These are phyloP conservation scores for Dasyprocta punctata DNA, from an alignment of 2,113 vertebrate species.

Conservation along the genomic window DNA sequence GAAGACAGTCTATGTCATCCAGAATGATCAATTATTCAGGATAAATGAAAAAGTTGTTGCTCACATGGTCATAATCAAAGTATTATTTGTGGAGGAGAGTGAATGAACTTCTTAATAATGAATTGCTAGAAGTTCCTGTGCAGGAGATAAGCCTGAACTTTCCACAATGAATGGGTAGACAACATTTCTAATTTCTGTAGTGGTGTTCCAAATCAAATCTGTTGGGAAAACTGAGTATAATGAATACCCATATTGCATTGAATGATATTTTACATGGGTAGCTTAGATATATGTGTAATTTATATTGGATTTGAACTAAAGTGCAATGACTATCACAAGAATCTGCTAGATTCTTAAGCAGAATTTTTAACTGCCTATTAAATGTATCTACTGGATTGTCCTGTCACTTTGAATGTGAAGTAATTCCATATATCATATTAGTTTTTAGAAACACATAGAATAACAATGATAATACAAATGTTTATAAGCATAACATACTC, in stretches of 20 bases:
- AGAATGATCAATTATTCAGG: not conserved
- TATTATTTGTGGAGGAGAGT: not conserved
- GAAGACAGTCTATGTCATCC: not conserved
- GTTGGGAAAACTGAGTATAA: not conserved
- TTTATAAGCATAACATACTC: not conserved
- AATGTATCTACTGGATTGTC: not conserved
- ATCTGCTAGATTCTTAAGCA: not conserved
- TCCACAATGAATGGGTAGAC: not conserved
- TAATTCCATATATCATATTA: not conserved
- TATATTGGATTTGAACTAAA: not conserved
- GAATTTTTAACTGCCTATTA: not conserved
- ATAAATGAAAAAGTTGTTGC: not conserved
- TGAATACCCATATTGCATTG: not conserved
- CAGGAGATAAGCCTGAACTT: not conserved
- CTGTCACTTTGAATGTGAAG: not conserved
- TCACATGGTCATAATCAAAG: not conserved
- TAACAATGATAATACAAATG: conserved; percentile 26
- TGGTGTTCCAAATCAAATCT: not conserved
- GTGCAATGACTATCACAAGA: not conserved
- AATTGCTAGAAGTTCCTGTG: not conserved
- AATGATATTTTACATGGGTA: not conserved
- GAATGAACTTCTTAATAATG: not conserved
- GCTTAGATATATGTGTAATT: not conserved
- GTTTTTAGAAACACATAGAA: not conserved
- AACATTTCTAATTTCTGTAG: not conserved